Evolutionary conservation across 1,140 invertebrate species (phyloP).

Genomic region (Pantala flavescens): DNA sequence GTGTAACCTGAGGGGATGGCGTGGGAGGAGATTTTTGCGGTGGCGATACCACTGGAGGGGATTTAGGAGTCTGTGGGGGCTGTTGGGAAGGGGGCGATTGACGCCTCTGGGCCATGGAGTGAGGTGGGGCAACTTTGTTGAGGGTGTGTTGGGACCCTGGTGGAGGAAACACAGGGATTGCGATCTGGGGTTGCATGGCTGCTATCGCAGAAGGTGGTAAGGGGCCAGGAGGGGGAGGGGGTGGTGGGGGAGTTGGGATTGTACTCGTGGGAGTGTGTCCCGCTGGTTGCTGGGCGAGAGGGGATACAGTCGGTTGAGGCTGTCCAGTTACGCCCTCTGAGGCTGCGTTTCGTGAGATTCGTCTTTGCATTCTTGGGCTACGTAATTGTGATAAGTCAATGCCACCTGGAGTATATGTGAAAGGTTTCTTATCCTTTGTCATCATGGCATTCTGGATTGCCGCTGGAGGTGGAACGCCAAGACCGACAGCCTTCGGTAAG

Average conservation of each 20-base stretch:
- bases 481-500: slow-evolving; percentile 19
- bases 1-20: slow-evolving; percentile 20
- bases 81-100: slow-evolving; percentile 26
- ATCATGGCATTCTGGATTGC: slow-evolving; percentile 88
- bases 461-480: slow-evolving; percentile 57
- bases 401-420: slow-evolving; percentile 87
- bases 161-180: slow-evolving; percentile 55
- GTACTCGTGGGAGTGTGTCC: slow-evolving; percentile 30
- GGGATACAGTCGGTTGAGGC: slow-evolving; percentile 39
- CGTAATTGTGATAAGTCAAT: slow-evolving; percentile 81
- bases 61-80: slow-evolving; percentile 29
- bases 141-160: slow-evolving; percentile 39
- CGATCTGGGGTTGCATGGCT: slow-evolving; percentile 52
- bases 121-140: slow-evolving; percentile 24
- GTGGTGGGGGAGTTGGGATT: slow-evolving; percentile 22
- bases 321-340: slow-evolving; percentile 39
- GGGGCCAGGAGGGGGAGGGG: slow-evolving; percentile 29
- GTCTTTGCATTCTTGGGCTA: slow-evolving; percentile 76
- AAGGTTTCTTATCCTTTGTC: slow-evolving; percentile 91
- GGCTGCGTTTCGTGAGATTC: slow-evolving; percentile 52
- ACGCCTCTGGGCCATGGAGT: slow-evolving; percentile 25
- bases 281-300: slow-evolving; percentile 36
- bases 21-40: slow-evolving; percentile 26
- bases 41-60: slow-evolving; percentile 35
- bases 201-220: slow-evolving; percentile 41